Evolutionary conservation across 1,140 invertebrate genomes (phyloP).

Genomic region (Druon quercuslanigerum): DNA sequence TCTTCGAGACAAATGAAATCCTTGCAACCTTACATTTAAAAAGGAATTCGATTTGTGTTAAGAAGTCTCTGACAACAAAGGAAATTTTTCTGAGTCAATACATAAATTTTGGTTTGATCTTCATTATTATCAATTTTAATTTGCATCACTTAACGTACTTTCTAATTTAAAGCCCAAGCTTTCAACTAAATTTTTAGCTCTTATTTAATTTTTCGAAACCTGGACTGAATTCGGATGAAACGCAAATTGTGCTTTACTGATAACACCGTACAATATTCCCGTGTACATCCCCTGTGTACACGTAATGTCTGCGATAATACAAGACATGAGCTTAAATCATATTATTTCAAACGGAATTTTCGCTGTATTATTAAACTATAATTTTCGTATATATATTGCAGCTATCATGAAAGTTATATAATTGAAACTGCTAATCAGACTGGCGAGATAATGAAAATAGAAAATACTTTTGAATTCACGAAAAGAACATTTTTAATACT

Average conservation of each 20-base stretch:
- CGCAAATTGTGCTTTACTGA: neutral
- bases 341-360: neutral
- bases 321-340: neutral
- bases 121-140: too few species aligned
- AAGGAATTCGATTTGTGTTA: too few species aligned
- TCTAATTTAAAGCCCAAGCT: neutral
- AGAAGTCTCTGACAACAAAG: too few species aligned
- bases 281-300: neutral
- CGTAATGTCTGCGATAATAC: neutral
- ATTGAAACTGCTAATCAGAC: neutral
- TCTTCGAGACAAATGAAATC: too few species aligned
- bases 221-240: neutral
- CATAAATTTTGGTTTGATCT: too few species aligned
- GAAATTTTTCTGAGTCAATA: too few species aligned
- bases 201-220: neutral
- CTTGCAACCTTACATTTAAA: too few species aligned
- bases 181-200: neutral
- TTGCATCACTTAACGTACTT: neutral
- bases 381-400: neutral
- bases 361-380: conserved; percentile 5
- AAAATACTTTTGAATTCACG: too few species aligned
- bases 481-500: too few species aligned
- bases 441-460: neutral
- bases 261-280: neutral
- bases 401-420: neutral